Percentiles rank a stretch among this genome's conserved stretches.
phyloP scores from a whole-genome alignment of 2,113 vertebrate species.

The Lophotis ruficrista region DNA sequence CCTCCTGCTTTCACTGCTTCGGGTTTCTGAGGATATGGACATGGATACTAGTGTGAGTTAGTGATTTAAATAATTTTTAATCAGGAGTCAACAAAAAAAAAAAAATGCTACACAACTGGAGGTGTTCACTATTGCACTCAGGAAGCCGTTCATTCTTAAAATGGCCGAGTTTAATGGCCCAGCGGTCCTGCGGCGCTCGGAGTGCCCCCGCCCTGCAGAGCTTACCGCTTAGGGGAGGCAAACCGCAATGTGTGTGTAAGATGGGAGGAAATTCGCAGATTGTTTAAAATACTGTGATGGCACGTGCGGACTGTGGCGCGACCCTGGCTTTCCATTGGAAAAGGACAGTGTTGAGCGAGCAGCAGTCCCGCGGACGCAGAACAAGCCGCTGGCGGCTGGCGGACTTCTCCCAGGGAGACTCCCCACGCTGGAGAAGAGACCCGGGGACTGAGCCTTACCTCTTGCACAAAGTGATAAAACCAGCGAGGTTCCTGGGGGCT shows the following conservation, averaged over 20 bases:
- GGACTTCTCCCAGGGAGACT: not conserved
- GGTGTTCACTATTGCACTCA: not conserved
- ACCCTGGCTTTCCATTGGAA: not conserved
- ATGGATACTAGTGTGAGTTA: rapidly evolving
- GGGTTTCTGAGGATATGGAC: not conserved
- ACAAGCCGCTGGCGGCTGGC: not conserved
- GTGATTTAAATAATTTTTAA: not conserved
- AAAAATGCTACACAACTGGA: not conserved
- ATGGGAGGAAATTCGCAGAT: not conserved
- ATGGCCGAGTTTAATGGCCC: not conserved
- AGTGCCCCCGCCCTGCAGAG: not conserved
- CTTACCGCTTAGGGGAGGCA: not conserved
- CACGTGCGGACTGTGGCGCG: not conserved
- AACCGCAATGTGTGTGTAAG: not conserved
- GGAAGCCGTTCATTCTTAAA: not conserved
- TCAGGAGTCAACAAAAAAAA: not conserved
- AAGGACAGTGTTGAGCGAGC: not conserved
- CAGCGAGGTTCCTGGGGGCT: not conserved
- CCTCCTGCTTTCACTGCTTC: not conserved
- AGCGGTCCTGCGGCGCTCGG: not conserved
- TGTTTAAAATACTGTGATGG: not conserved
- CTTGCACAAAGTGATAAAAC: not conserved
- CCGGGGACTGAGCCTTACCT: not conserved
- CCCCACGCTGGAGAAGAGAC: not conserved
- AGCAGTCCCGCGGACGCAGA: not conserved